Base-by-base conservation (phyloP, 2,113 vertebrate species). In the Carollia perspicillata region DNA sequence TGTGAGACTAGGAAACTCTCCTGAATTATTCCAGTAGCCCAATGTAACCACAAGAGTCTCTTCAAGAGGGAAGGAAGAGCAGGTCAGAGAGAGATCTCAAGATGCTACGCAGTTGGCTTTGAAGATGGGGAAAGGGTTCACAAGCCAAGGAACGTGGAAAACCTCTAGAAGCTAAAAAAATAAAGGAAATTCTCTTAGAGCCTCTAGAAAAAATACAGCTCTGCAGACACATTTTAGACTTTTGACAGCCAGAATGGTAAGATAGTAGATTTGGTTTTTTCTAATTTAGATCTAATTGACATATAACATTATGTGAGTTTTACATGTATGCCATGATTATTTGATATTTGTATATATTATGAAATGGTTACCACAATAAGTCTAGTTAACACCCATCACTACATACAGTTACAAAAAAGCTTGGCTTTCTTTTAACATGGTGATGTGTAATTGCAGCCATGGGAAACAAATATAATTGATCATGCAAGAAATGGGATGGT, bases 401-500 rank as follows among this genome's bases (percentile, higher is more conserved):
- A 89, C 16, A 65, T 37, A 23, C 37, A 33, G 35, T 53, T 77
- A 66, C n/a, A 51, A 33, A 75, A 63, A 28, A 65, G 37, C 18
- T 51, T 33, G 30, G 17, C 35, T 35, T 74, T 75, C 47, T 74
- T 92, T 90, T 14, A 55, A 42, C 6, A 17, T 55, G 66, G 55
- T 1, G 5, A 47, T 35, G 40, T 63, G 13, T 79, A n/a, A 83
- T 3, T 35, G 66, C 16, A 40, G 35, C 30, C 28, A 23, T 6
- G 16, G 75, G 30, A 95, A 84, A 87, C 18, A 28, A 17, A 37
- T 1, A 58, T 28, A 3, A 30, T 42, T 23, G 18, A 30, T 9
- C 28, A 2, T 9, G 33, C 17, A n/a, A 20, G 4, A 6, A 1
- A 40, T 13, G 3, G 6, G 2, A 33, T 18, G 20, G 11, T 17